These are phyloP conservation scores for Podocnemis expansa DNA, from an alignment of 2,113 vertebrate species.

Conservation along the genomic window DNA sequence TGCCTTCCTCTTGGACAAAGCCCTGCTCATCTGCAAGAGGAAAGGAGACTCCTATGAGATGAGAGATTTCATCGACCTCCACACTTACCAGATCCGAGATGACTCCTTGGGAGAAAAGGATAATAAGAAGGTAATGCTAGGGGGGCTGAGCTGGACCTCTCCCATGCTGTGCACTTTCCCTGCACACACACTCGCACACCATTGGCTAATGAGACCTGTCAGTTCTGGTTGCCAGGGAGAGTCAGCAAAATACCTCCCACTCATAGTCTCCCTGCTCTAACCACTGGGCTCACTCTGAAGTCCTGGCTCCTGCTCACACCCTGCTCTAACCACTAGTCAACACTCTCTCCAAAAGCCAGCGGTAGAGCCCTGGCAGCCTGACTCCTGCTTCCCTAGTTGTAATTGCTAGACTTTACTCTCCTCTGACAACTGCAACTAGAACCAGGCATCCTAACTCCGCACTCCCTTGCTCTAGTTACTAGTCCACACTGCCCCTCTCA, in stretches of 20 bases:
- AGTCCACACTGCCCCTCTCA: not conserved
- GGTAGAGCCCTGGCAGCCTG: not conserved
- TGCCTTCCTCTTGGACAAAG: slow-evolving; percentile 93
- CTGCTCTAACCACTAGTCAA: not conserved
- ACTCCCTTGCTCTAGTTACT: not conserved
- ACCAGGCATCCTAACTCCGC: not conserved
- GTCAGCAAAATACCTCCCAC: not conserved
- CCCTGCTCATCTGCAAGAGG: slow-evolving; percentile 92
- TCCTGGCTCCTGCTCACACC: fast-evolving
- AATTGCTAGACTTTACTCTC: not conserved
- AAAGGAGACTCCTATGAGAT: slow-evolving; percentile 91
- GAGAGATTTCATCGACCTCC: slow-evolving; percentile 88
- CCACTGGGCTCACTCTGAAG: not conserved
- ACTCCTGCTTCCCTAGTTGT: not conserved
- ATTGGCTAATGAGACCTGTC: not conserved
- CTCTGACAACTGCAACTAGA: not conserved
- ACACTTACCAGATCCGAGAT: slow-evolving; percentile 87
- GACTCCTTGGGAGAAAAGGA: slow-evolving; percentile 82
- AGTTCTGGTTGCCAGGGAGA: not conserved
- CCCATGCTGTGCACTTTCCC: no score
- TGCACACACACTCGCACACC: no score
- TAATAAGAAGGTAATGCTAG: slow-evolving; percentile 86
- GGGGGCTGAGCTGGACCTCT: not conserved
- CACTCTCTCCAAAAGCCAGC: not conserved
- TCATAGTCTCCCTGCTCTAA: not conserved